Conservation (phyloP, 2,113 vertebrate species). For the Nesoenas mayeri region DNA sequence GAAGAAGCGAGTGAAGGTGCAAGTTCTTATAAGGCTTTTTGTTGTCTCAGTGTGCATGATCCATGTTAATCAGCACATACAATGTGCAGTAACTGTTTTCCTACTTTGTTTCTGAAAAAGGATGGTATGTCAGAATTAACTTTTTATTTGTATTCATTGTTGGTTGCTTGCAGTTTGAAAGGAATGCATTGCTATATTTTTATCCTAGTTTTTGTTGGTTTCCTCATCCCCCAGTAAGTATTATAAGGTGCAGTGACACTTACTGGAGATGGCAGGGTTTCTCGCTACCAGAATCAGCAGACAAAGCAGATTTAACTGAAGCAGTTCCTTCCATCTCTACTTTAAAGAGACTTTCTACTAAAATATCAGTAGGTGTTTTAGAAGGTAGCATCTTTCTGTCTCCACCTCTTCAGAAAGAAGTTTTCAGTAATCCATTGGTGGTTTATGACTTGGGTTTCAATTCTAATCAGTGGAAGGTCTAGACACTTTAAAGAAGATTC, state of each 20-base stretch:
- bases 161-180: not conserved
- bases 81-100: not conserved
- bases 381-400: not conserved
- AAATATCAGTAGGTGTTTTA: not conserved
- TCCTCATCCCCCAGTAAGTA: not conserved
- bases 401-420: not conserved
- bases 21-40: not conserved
- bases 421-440: not conserved
- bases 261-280: not conserved
- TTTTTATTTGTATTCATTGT: not conserved
- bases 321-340: not conserved
- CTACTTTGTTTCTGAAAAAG: not conserved
- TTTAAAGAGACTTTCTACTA: not conserved
- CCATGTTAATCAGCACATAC: not conserved
- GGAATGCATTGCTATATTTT: not conserved
- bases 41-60: not conserved
- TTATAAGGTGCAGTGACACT: not conserved
- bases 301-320: not conserved
- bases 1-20: not conserved
- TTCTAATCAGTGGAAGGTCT: not conserved
- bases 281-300: not conserved
- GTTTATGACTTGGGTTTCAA: not conserved
- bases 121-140: not conserved
- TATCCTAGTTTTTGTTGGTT: not conserved
- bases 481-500: not conserved